Conservation (phyloP, 2,113 vertebrate species). For the Heloderma charlesbogerti region DNA sequence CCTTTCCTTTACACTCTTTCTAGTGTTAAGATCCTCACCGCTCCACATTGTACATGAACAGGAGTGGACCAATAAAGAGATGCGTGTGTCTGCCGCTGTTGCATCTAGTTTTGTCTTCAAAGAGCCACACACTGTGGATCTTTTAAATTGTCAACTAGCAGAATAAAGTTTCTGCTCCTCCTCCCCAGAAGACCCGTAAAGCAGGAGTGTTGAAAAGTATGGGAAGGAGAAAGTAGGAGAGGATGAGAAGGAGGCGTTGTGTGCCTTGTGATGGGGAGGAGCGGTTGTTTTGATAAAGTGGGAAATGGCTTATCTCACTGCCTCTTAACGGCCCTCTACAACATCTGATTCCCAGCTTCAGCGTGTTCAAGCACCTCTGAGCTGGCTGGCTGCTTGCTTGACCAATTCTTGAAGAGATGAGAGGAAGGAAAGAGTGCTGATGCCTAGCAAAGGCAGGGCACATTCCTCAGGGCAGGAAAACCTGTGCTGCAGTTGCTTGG, state of each 20-base stretch:
- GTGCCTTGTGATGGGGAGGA: too few species aligned
- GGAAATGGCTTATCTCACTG: not conserved
- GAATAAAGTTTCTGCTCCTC: not conserved
- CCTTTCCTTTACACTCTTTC: not conserved
- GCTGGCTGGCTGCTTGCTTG: not conserved
- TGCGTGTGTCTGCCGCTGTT: not conserved
- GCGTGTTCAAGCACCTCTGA: not conserved
- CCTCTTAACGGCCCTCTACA: not conserved
- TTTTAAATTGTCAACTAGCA: not conserved
- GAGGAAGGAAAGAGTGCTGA: not conserved
- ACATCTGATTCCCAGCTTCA: not conserved
- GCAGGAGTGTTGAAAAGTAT: not conserved
- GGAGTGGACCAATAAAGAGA: not conserved
- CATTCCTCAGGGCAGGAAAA: not conserved
- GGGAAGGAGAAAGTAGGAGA: not conserved
- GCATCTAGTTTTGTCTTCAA: not conserved
- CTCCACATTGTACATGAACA: not conserved
- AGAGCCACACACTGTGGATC: not conserved
- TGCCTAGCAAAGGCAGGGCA: not conserved
- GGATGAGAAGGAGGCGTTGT: too few species aligned
- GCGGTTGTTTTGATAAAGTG: not conserved
- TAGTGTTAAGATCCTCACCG: not conserved
- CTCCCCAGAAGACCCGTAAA: too few species aligned
- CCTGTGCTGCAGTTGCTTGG: not conserved
- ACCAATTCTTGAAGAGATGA: not conserved